Conservation (phyloP, 1,140 invertebrate species). For the Notospermus geniculatus region DNA sequence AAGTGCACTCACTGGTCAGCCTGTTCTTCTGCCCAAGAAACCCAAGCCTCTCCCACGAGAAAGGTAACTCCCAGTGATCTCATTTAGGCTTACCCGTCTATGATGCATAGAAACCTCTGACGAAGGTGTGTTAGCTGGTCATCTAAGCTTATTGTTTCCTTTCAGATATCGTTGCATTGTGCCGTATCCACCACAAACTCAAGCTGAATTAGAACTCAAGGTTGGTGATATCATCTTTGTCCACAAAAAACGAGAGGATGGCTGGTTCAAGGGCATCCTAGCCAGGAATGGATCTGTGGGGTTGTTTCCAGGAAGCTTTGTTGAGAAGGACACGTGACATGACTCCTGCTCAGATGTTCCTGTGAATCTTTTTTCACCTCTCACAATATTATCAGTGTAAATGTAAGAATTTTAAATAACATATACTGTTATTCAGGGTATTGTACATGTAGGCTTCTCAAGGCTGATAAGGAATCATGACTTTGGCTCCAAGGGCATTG, state of each 20-base stretch:
- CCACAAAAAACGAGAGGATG: conserved; percentile 87
- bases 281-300: conserved; percentile 86
- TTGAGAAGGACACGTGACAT: conserved; percentile 59
- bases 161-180: conserved; percentile 81
- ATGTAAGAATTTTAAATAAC: too few species aligned
- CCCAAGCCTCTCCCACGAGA: conserved; percentile 52
- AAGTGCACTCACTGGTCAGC: conserved; percentile 26
- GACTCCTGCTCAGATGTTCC: too few species aligned
- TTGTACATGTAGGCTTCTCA: too few species aligned
- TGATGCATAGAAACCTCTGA: too few species aligned
- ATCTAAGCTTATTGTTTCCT: conserved; percentile 4
- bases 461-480: too few species aligned
- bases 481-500: too few species aligned
- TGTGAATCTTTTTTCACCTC: too few species aligned
- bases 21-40: conserved; percentile 34
- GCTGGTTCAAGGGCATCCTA: conserved; percentile 92
- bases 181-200: conserved; percentile 91
- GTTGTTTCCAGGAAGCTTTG: conserved; percentile 91
- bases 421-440: too few species aligned
- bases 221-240: conserved; percentile 89
- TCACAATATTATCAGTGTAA: too few species aligned
- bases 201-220: conserved; percentile 84
- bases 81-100: too few species aligned
- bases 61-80: conserved; percentile 39
- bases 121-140: too few species aligned